Conservation (phyloP, 2,113 vertebrate species). For the Motacilla alba region DNA sequence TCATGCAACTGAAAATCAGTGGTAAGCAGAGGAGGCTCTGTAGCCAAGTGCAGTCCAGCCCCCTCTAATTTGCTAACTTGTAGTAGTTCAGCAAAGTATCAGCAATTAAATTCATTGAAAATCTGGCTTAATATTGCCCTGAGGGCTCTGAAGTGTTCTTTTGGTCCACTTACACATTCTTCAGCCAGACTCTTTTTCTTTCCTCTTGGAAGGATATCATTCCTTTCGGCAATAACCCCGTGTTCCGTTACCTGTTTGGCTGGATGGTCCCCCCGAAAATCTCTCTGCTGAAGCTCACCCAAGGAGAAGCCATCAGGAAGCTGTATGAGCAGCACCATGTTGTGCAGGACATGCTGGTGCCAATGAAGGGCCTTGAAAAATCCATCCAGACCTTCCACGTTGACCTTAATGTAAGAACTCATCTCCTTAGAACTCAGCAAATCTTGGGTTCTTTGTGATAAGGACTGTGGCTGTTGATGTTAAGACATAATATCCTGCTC, state of each 20-base stretch:
- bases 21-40: neutral
- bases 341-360: slow-evolving; percentile 96
- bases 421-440: accelerated
- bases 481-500: neutral
- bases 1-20: neutral
- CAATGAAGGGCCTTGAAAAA: slow-evolving; percentile 84
- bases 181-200: neutral
- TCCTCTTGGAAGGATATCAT: slow-evolving; percentile 90
- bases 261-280: slow-evolving; percentile 99
- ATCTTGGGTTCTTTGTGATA: neutral
- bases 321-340: slow-evolving; percentile 97
- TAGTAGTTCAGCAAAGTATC: neutral
- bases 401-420: slow-evolving; percentile 82
- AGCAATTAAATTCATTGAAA: neutral
- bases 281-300: slow-evolving; percentile 93
- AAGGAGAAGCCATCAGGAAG: slow-evolving; percentile 91
- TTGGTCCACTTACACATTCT: neutral
- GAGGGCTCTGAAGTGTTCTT: neutral
- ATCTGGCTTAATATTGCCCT: neutral
- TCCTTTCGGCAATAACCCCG: slow-evolving; percentile 92
- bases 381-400: slow-evolving; percentile 86
- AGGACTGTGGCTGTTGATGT: neutral
- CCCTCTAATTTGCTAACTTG: neutral
- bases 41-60: neutral
- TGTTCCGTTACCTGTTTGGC: slow-evolving; percentile 92